These are phyloP conservation scores for Lagorchestes hirsutus DNA, from an alignment of 2,797 vertebrate species.

Conservation along the genomic window DNA sequence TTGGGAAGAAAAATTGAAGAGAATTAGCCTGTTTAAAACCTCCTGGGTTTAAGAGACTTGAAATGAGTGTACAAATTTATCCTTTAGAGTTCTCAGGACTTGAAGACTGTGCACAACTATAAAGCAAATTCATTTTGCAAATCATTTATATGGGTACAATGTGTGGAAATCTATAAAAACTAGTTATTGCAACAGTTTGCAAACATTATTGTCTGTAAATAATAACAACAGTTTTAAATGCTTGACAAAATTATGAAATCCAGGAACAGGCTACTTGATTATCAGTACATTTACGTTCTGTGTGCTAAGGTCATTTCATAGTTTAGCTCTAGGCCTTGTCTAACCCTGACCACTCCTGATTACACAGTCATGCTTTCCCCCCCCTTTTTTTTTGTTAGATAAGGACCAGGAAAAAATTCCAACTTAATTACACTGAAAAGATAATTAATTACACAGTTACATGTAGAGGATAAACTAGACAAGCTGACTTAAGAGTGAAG, in stretches of 20 bases:
- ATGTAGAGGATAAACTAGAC: background rate
- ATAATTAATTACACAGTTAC: background rate
- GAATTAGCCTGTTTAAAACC: background rate
- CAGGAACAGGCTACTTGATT: background rate
- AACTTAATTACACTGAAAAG: background rate
- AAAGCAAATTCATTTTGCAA: background rate
- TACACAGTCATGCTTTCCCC: background rate
- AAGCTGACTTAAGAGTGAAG: background rate
- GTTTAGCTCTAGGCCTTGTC: background rate
- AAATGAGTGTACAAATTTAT: background rate
- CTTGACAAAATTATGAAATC: background rate
- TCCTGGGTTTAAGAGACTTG: background rate
- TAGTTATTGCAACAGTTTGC: background rate
- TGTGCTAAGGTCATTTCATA: background rate
- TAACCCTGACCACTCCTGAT: background rate
- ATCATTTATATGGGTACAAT: background rate
- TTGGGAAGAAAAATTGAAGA: background rate
- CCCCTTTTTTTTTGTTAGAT: background rate
- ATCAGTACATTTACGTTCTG: background rate
- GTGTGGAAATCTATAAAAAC: background rate
- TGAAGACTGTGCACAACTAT: background rate
- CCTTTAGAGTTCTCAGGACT: background rate
- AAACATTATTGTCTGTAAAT: background rate
- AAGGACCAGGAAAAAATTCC: background rate
- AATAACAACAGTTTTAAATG: background rate